Evolutionary conservation across 2,113 vertebrate genomes (phyloP).

Genomic region (Aphelocoma coerulescens): DNA sequence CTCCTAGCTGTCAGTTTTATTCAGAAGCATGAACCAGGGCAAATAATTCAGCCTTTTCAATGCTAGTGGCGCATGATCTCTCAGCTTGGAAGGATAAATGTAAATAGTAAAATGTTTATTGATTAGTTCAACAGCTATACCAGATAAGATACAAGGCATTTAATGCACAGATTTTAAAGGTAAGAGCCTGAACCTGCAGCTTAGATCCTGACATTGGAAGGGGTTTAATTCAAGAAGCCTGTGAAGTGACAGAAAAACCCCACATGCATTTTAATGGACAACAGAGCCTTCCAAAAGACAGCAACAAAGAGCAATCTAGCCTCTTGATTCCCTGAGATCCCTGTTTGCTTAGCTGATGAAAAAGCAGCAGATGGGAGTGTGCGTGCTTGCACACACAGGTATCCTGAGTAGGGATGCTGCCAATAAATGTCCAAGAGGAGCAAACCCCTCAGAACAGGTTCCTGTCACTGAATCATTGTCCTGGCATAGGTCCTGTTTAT

Average conservation of each 20-base stretch:
- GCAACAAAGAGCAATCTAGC: background rate
- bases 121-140: background rate
- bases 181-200: background rate
- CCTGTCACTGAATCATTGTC: background rate
- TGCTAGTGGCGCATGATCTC: background rate
- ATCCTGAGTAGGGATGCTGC: background rate
- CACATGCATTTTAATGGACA: background rate
- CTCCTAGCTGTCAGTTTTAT: conserved; percentile 41
- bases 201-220: background rate
- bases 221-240: background rate
- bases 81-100: background rate
- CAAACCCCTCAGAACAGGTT: background rate
- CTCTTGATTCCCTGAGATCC: background rate
- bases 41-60: conserved; percentile 36
- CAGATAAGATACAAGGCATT: background rate
- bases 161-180: background rate
- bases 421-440: background rate
- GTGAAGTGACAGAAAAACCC: background rate
- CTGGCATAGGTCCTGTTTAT: background rate
- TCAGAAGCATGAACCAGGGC: conserved; percentile 3
- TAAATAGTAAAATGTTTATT: background rate
- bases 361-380: background rate
- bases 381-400: background rate
- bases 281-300: background rate
- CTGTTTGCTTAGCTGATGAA: background rate